Evolutionary conservation across 1,140 invertebrate species (phyloP).

Genomic region (Drosophila neocordata): DNA sequence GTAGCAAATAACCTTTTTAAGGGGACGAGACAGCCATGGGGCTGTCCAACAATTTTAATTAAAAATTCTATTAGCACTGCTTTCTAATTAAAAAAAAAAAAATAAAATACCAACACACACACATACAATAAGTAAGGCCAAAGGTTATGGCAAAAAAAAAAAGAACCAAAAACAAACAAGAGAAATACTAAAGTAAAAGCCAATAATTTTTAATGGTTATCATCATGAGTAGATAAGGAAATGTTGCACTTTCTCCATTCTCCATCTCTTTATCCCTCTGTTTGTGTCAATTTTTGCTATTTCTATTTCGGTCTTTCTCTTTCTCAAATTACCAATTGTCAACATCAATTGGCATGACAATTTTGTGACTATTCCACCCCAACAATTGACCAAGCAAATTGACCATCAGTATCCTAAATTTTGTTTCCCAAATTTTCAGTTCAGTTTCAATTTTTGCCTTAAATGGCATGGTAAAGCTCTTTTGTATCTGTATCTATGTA

Average conservation of each 20-base stretch:
- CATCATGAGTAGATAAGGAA: constrained; percentile 42
- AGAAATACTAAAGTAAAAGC: constrained; percentile 53
- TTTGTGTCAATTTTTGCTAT: constrained; percentile 7
- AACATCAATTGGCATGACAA: constrained; percentile 48
- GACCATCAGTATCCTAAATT: constrained; percentile 62
- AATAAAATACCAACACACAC: constrained; percentile 17
- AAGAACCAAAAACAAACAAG: neutral
- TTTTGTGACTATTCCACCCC: constrained; percentile 47
- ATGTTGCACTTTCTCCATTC: neutral
- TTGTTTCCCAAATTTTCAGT: constrained; percentile 32
- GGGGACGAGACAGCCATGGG: neutral
- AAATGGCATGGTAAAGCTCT: neutral
- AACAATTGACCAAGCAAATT: constrained; percentile 67
- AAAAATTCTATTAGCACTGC: constrained; percentile 78
- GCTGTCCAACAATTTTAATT: constrained; percentile 69
- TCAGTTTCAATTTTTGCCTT: constrained; percentile 32
- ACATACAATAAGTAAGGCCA: constrained; percentile 30
- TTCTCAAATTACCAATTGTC: constrained; percentile 51
- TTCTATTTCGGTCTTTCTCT: constrained; percentile 5
- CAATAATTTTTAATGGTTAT: constrained; percentile 51
- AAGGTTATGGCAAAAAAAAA: constrained; percentile 37
- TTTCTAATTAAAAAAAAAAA: constrained; percentile 71
- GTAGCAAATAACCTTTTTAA: constrained; percentile 19
- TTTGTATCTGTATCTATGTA: neutral
- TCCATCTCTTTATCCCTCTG: neutral